Percentiles rank a stretch among this genome's conserved stretches.
Evolutionary conservation across 2,888 invertebrate genomes (phyloP).

Genomic region (Drosophila paranaensis): DNA sequence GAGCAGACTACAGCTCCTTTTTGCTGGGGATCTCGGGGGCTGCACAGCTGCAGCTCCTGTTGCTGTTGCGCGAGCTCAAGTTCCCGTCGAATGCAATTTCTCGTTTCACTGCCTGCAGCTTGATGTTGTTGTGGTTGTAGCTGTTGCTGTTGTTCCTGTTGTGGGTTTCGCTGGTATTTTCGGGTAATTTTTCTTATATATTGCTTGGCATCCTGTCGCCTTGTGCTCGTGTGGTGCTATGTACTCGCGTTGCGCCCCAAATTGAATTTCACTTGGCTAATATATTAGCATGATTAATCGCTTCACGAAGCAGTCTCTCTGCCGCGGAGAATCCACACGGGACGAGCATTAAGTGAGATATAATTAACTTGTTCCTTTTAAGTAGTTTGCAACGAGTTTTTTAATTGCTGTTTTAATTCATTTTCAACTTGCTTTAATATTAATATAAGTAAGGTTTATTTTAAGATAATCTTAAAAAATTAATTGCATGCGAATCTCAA

Average conservation of each 20-base stretch:
- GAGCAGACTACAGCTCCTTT: slow-evolving; percentile 14
- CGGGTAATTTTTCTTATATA: slow-evolving; percentile 43
- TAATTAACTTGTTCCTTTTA: slow-evolving; percentile 8
- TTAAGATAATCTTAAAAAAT: too few species aligned
- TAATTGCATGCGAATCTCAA: neutral
- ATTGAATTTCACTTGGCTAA: slow-evolving; percentile 73
- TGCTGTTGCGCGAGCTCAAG: slow-evolving; percentile 2
- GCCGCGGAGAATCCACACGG: slow-evolving; percentile 9
- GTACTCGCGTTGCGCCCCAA: slow-evolving; percentile 61
- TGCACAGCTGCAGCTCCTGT: slow-evolving; percentile 19
- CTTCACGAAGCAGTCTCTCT: slow-evolving; percentile 46
- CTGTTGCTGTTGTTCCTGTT: slow-evolving; percentile 14
- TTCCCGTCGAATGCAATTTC: slow-evolving; percentile 58
- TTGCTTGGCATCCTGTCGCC: slow-evolving; percentile 46
- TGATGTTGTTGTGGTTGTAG: slow-evolving; percentile 12
- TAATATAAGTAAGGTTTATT: neutral
- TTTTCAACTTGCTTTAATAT: neutral
- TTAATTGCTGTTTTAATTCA: slow-evolving; percentile 26
- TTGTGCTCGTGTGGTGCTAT: slow-evolving; percentile 32
- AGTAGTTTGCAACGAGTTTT: neutral
- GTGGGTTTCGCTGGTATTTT: slow-evolving; percentile 38
- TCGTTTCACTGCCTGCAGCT: slow-evolving; percentile 48
- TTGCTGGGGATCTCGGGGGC: slow-evolving; percentile 1
- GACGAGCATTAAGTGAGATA: slow-evolving; percentile 6
- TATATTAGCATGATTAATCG: slow-evolving; percentile 78